These are phyloP conservation scores for Hiodon alosoides DNA, from an alignment of 2,113 vertebrate species.

Conservation along the genomic window DNA sequence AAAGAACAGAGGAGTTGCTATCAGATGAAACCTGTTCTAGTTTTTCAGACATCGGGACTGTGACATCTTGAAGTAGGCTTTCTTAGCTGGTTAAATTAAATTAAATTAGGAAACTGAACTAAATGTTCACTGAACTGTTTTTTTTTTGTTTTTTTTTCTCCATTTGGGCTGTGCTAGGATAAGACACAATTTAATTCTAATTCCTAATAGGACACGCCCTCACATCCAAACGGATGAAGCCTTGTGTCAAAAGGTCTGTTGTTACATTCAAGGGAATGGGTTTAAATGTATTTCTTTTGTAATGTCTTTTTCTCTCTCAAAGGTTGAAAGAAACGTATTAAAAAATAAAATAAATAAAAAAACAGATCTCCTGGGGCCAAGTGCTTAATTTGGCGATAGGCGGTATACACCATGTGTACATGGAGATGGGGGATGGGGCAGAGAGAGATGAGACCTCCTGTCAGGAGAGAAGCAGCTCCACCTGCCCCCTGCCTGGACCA, in stretches of 20 bases:
- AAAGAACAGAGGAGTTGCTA: too few relatives aligned
- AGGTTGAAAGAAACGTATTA: background rate
- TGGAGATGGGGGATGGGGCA: background rate
- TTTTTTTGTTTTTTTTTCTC: background rate
- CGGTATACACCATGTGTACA: background rate
- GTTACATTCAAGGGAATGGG: background rate
- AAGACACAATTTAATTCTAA: background rate
- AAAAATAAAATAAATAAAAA: too few relatives aligned
- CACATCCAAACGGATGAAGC: background rate
- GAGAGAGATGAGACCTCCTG: conserved; percentile 27
- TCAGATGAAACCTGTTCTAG: background rate
- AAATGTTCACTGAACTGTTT: too few relatives aligned
- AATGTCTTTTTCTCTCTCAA: background rate
- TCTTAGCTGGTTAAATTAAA: background rate
- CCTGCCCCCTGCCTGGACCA: conserved; percentile 37
- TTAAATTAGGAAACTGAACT: too few relatives aligned
- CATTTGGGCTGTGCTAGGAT: background rate
- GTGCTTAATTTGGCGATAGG: background rate
- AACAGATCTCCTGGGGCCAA: background rate
- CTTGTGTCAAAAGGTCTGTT: background rate
- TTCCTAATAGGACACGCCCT: background rate
- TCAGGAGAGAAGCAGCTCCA: conserved; percentile 33
- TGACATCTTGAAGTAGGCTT: background rate
- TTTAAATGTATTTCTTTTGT: background rate
- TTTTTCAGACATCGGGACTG: background rate